phyloP scores from a whole-genome alignment of 2,888 invertebrate species.

The Andrena camellia region DNA sequence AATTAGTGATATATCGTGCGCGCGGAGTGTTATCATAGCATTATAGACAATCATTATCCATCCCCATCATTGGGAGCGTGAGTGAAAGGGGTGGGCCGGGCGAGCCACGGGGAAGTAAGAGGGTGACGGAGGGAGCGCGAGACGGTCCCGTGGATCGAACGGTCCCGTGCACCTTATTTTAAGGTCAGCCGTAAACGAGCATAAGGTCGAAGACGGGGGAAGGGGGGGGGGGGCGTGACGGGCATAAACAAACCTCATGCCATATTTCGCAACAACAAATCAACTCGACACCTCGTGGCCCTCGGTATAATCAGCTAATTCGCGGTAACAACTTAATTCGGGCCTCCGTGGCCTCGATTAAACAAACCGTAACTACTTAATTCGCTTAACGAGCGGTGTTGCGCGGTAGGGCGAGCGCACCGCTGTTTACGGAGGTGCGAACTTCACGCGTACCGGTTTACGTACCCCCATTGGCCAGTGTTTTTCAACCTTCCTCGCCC shows the following conservation, averaged over 20 bases:
- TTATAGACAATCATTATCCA: slow-evolving; percentile 50
- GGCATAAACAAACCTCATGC: slow-evolving; percentile 70
- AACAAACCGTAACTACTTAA: slow-evolving; percentile 82
- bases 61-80: slow-evolving; percentile 23
- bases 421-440: slow-evolving; percentile 60
- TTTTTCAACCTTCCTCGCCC: slow-evolving; percentile 19
- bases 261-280: slow-evolving; percentile 78
- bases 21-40: slow-evolving; percentile 45
- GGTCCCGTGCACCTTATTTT: slow-evolving; percentile 60
- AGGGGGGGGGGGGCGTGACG: slow-evolving; percentile 55
- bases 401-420: slow-evolving; percentile 53
- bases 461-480: slow-evolving; percentile 30
- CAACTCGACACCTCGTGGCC: slow-evolving; percentile 79
- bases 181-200: slow-evolving; percentile 69
- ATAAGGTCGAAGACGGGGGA: slow-evolving; percentile 61
- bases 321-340: slow-evolving; percentile 82
- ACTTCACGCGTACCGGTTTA: slow-evolving; percentile 46
- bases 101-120: slow-evolving; percentile 24
- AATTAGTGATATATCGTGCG: slow-evolving; percentile 48
- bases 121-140: slow-evolving; percentile 38
- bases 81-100: slow-evolving; percentile 46
- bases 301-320: slow-evolving; percentile 80
- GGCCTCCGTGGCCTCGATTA: slow-evolving; percentile 80
- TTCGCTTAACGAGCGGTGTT: slow-evolving; percentile 76
- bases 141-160: slow-evolving; percentile 49